Percentiles rank a stretch among this genome's conserved stretches.
Conservation (phyloP, 2,888 invertebrate genomes). For the Drosophila fungiperda region DNA sequence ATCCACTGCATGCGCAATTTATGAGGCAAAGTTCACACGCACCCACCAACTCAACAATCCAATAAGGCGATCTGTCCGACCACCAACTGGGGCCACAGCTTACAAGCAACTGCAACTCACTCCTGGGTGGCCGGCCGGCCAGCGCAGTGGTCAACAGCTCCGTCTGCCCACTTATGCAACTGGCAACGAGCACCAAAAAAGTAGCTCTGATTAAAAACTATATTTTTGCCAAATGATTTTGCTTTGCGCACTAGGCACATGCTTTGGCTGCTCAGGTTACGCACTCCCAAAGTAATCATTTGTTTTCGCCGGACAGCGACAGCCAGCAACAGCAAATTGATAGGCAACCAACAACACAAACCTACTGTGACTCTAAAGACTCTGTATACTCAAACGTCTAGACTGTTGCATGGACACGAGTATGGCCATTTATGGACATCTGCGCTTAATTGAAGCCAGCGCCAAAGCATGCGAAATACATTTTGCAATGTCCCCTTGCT, state of each 20-base stretch:
- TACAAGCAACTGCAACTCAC: slow-evolving; percentile 29
- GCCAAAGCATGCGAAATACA: slow-evolving; percentile 67
- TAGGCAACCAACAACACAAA: slow-evolving; percentile 60
- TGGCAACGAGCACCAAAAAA: slow-evolving; percentile 29
- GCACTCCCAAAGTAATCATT: slow-evolving; percentile 77
- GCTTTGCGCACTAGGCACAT: slow-evolving; percentile 13
- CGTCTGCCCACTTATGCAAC: slow-evolving; percentile 62
- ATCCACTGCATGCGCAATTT: slow-evolving; percentile 59
- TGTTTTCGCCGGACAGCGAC: slow-evolving; percentile 71
- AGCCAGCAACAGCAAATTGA: slow-evolving; percentile 67
- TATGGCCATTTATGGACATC: slow-evolving; percentile 73
- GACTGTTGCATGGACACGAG: slow-evolving; percentile 45
- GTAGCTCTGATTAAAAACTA: slow-evolving; percentile 63
- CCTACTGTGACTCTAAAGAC: slow-evolving; percentile 29
- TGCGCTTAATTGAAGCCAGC: slow-evolving; percentile 73
- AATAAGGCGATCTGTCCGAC: slow-evolving; percentile 54
- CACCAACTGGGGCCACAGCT: slow-evolving; percentile 62
- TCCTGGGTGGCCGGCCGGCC: slow-evolving; percentile 61
- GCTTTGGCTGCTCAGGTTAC: slow-evolving; percentile 75
- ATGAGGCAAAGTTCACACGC: slow-evolving; percentile 75
- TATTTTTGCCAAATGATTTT: slow-evolving; percentile 45
- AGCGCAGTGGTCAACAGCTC: slow-evolving; percentile 26
- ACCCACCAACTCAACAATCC: slow-evolving; percentile 50
- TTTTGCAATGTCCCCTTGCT: slow-evolving; percentile 60
- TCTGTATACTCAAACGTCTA: slow-evolving; percentile 9